Evolutionary conservation across 1,140 invertebrate species (phyloP), one percentile per base, ranked within the genome.

Genomic region (Macrostomum lignano): DNA sequence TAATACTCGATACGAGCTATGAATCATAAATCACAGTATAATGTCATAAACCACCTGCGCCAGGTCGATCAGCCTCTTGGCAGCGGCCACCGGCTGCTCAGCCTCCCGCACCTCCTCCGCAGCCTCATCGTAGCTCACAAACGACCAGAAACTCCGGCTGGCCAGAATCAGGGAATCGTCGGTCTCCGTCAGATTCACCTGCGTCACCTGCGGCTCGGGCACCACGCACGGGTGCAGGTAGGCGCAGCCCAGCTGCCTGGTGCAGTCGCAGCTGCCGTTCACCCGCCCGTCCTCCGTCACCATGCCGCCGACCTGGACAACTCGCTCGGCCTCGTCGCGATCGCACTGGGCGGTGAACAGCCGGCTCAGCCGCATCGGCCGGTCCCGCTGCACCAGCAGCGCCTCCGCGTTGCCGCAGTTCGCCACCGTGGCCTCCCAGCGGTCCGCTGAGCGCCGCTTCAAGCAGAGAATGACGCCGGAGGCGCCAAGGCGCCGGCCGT

Each of bases 261-360:
- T 52, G 30, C 44, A 46, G 22, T 38, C 40, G 4, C 48, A 48
- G 13, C 47, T 48, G 2, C 53, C 55, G 42, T 45, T 52, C 1
- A 56, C 48, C 25, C 44, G 42, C 15, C 44, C 45, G 42, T 53
- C 53, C 46, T 58, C 53, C 21, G 53, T 58, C 24, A 58, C 46
- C 29, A 58, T 56, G 6, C 53, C 53, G 20, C 48, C 49, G 17
- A 49, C 44, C 29, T 46, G 44, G 28, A 42, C 42, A 13, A 58
- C 47, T 19, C 55, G 38, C 23, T 45, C 31, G 31, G 44, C 45
- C 34, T 58, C 55, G 15, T 47, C 44, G 7, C 31, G 36, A 33
- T 56, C 46, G 14, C 38, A 23, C 3, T 38, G 25, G 4, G 52
- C 44, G 6, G 42, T 40, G 36, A 54, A 54, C n/a, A 41, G 40